Conservation (phyloP, 2,797 vertebrate genomes). For the Falco cherrug region DNA sequence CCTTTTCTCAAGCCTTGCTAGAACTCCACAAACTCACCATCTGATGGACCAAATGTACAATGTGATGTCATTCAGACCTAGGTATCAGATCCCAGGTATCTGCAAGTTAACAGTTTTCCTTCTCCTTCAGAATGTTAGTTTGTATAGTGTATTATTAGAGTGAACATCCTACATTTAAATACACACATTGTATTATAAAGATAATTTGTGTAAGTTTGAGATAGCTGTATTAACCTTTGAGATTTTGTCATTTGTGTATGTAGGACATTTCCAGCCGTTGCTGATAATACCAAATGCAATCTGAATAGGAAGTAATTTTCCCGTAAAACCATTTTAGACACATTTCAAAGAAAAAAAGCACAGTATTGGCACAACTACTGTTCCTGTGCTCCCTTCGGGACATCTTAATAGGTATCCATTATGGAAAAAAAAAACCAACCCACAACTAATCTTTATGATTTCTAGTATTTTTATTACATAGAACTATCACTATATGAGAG, state of each 20-base stretch:
- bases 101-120: not conserved
- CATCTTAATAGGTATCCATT: not conserved
- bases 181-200: not conserved
- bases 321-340: not conserved
- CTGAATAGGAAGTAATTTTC: not conserved
- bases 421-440: fast-evolving
- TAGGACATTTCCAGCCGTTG: not conserved
- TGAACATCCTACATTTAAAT: not conserved
- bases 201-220: not conserved
- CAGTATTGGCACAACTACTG: not conserved
- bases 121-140: not conserved
- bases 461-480: not conserved
- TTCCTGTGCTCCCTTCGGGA: not conserved
- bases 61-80: not conserved
- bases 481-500: not conserved
- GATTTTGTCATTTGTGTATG: not conserved
- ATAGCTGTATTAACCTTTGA: not conserved
- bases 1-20: not conserved
- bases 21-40: not conserved
- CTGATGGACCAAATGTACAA: not conserved
- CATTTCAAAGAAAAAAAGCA: not conserved
- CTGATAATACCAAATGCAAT: not conserved
- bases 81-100: not conserved
- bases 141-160: not conserved
- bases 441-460: not conserved